Percentiles rank a stretch among this genome's conserved stretches.
Conservation (phyloP, 2,888 invertebrate species). For the Corbicula japonica region DNA sequence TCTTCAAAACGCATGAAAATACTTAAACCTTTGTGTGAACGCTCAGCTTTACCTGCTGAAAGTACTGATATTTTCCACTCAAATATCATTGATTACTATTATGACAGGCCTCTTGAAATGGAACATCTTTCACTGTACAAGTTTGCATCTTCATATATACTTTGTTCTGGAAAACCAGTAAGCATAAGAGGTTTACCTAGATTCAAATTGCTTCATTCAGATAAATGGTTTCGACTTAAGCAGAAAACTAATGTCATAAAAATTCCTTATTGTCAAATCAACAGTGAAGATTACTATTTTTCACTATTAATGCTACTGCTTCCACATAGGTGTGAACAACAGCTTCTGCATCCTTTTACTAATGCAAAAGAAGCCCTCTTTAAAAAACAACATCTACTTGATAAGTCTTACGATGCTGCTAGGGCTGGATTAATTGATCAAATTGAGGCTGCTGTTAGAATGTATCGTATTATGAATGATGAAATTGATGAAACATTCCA, state of each 20-base stretch:
- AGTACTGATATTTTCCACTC: neutral
- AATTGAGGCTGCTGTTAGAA: constrained; percentile 26
- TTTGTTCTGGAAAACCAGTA: neutral
- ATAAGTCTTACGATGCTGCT: constrained; percentile 21
- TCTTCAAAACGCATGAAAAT: neutral
- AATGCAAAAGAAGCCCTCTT: constrained; percentile 42
- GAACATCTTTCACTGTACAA: neutral
- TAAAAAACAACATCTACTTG: constrained; percentile 21
- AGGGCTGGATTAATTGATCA: constrained; percentile 26
- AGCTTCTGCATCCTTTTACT: constrained; percentile 16
- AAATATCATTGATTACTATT: constrained; percentile 15
- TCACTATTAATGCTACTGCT: constrained; percentile 34
- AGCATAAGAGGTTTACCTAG: neutral
- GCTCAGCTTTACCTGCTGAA: neutral
- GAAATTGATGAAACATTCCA: constrained; percentile 17
- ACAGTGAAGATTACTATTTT: constrained; percentile 40
- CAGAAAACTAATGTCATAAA: constrained; percentile 16
- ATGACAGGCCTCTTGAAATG: neutral
- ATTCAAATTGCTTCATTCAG: neutral
- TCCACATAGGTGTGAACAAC: constrained; percentile 31
- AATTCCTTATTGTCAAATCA: constrained; percentile 21
- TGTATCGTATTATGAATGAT: constrained; percentile 8
- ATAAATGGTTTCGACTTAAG: neutral
- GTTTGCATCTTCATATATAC: neutral
- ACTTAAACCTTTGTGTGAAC: neutral